Percentiles rank a stretch among this genome's conserved stretches.
Evolutionary conservation across 2,797 vertebrate genomes (phyloP).

Genomic region (Phalanger gymnotis): DNA sequence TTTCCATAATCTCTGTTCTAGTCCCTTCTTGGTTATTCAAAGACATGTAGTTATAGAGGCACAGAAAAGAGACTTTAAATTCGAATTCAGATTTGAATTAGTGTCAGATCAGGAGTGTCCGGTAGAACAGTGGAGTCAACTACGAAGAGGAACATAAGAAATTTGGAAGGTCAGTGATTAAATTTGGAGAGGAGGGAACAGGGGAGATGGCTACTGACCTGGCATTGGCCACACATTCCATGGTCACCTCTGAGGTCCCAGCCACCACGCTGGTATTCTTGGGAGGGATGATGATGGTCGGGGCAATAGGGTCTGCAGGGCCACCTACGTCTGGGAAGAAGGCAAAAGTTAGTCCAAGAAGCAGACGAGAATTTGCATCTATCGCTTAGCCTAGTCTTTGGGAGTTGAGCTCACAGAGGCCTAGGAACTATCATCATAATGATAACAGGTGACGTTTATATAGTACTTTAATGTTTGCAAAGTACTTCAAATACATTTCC

Average conservation of each 20-base stretch:
- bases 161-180: neutral
- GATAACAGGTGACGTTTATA: neutral
- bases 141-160: neutral
- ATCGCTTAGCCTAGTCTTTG: neutral
- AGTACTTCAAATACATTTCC: neutral
- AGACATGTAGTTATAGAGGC: neutral
- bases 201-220: slow-evolving; percentile 83
- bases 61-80: neutral
- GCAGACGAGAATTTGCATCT: neutral
- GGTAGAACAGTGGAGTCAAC: neutral
- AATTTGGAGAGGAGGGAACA: neutral
- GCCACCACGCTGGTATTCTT: slow-evolving; percentile 95
- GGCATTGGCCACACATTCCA: slow-evolving; percentile 98
- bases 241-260: slow-evolving; percentile 94
- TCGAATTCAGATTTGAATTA: too few species aligned
- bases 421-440: neutral
- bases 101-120: neutral
- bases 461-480: neutral
- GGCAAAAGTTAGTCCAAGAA: slow-evolving; percentile 16
- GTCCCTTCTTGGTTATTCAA: neutral
- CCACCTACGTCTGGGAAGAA: slow-evolving; percentile 91
- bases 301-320: slow-evolving; percentile 96
- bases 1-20: neutral
- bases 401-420: neutral
- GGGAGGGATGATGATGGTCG: slow-evolving; percentile 95